phyloP scores from a whole-genome alignment of 1,140 invertebrate genomes.

The Euwallacea fornicatus region DNA sequence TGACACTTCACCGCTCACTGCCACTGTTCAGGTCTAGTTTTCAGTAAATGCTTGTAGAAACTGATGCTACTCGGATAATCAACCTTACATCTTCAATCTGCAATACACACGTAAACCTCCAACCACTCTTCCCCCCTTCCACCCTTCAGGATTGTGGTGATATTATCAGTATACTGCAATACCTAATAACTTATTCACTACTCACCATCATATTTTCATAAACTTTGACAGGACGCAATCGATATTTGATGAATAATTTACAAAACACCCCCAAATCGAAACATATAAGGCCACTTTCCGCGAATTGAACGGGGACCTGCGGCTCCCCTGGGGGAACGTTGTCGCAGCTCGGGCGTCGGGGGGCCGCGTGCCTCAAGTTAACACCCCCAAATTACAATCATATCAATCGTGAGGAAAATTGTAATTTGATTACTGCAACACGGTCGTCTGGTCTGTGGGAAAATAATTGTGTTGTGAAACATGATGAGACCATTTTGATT shows the following conservation, averaged over 20 bases:
- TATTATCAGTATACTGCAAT: not conserved
- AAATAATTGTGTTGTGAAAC: conserved; percentile 17
- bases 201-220: conserved; percentile 25
- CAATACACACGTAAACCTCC: no score
- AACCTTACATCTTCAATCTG: no score
- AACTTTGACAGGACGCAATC: conserved; percentile 19
- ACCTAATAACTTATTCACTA: not conserved
- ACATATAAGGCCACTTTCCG: conserved; percentile 34
- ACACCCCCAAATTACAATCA: conserved; percentile 38
- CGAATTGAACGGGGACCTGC: conserved; percentile 29
- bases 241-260: conserved; percentile 34
- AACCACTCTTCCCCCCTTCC: no score
- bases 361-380: conserved; percentile 35
- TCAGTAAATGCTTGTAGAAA: no score
- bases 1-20: no score
- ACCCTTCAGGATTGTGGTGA: no score
- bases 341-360: conserved; percentile 18
- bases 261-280: conserved; percentile 31
- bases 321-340: conserved; percentile 26
- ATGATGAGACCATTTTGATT: not conserved
- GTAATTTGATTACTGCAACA: conserved; percentile 31
- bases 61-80: no score
- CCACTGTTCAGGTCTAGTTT: no score
- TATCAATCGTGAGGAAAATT: conserved; percentile 35
- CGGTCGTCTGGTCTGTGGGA: conserved; percentile 28